phyloP scores from a whole-genome alignment of 2,888 invertebrate genomes.

The Miltochrista miniata region DNA sequence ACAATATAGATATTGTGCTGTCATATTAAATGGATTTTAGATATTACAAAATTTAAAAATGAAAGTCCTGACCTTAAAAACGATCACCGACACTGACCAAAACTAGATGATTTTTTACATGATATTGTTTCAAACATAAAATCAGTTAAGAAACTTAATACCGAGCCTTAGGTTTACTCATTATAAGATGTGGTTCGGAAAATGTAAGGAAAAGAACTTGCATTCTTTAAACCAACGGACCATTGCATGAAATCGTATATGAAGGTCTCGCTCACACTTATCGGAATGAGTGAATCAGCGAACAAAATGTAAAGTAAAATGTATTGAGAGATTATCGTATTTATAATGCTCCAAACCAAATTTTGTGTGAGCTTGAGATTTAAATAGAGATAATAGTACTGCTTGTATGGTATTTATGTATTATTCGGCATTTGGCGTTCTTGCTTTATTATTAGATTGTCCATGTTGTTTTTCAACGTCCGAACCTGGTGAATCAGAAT shows the following conservation, averaged over 20 bases:
- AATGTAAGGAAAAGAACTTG: constrained; percentile 38
- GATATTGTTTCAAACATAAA: constrained; percentile 44
- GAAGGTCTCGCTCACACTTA: constrained; percentile 35
- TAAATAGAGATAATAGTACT: constrained; percentile 35
- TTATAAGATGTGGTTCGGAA: constrained; percentile 35
- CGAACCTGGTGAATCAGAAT: constrained; percentile 31
- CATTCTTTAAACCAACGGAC: constrained; percentile 49
- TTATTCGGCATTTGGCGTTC: constrained; percentile 20
- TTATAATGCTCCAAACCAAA: constrained; percentile 36
- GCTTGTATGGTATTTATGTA: constrained; percentile 38
- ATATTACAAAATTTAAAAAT: constrained; percentile 22
- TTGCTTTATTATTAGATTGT: constrained; percentile 31
- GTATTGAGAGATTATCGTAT: constrained; percentile 35
- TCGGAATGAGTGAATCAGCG: constrained; percentile 33
- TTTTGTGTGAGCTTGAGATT: constrained; percentile 32
- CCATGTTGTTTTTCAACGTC: constrained; percentile 36
- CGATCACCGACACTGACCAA: constrained; percentile 15
- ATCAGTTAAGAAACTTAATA: constrained; percentile 49
- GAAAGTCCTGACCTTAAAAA: constrained; percentile 23
- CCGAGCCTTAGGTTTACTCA: constrained; percentile 52
- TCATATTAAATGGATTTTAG: constrained; percentile 18
- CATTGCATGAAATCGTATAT: constrained; percentile 44
- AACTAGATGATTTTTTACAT: constrained; percentile 25
- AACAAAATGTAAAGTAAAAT: constrained; percentile 26
- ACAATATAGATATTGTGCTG: constrained; percentile 22